Percentiles rank a stretch among this genome's conserved stretches.
These are phyloP conservation scores for Diacarnus erythraeanus DNA, from an alignment of 37 sponge, comb jelly and placozoan species.

Conservation along the genomic window DNA sequence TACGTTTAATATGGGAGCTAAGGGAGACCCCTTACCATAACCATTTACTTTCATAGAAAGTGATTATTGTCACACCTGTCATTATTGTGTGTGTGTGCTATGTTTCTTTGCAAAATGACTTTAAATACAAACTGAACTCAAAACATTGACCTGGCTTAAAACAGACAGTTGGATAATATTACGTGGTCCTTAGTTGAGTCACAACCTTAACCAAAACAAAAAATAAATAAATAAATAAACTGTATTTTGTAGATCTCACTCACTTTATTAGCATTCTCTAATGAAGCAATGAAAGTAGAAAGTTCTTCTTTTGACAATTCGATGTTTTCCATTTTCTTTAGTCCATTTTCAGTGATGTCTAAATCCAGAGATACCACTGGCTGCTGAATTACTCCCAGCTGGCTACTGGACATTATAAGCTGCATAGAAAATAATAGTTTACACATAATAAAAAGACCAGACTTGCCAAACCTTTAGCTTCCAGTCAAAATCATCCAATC, in stretches of 20 bases:
- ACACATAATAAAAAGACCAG: neutral
- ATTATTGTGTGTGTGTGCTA: too few species aligned
- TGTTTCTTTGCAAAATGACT: too few species aligned
- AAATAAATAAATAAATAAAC: neutral
- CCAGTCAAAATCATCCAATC: slow-evolving; percentile 72
- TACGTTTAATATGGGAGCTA: too few species aligned
- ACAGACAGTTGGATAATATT: neutral
- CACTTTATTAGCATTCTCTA: slow-evolving; percentile 77
- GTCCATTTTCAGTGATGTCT: slow-evolving; percentile 36
- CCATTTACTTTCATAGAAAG: too few species aligned
- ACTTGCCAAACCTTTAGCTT: slow-evolving; percentile 49
- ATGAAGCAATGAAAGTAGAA: slow-evolving; percentile 44
- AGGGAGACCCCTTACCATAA: too few species aligned
- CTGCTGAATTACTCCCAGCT: slow-evolving; percentile 62
- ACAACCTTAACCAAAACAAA: slow-evolving; percentile 14
- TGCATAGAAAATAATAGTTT: neutral
- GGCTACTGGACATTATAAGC: slow-evolving; percentile 78
- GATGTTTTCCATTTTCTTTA: slow-evolving; percentile 24
- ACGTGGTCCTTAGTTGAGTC: slow-evolving; percentile 22
- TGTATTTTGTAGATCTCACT: neutral
- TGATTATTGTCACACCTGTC: too few species aligned
- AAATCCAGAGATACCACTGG: slow-evolving; percentile 65
- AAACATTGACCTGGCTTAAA: too few species aligned
- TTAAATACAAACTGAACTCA: too few species aligned
- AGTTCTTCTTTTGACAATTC: slow-evolving; percentile 72